These are phyloP conservation scores for Ameiurus melas DNA, from an alignment of 2,113 vertebrate genomes.

Conservation along the genomic window DNA sequence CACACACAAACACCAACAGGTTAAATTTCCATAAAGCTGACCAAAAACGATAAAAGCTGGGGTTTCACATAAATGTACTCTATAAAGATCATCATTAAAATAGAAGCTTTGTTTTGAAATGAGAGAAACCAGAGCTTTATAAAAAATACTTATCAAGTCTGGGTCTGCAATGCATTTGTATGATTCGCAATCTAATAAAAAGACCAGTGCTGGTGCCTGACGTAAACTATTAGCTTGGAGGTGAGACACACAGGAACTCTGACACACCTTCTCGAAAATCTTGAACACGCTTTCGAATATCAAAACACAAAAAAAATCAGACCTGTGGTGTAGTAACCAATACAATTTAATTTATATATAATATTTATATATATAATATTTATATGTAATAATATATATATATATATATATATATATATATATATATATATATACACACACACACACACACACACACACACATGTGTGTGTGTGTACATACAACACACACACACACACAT, in stretches of 20 bases:
- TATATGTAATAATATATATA: neutral
- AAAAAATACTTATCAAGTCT: conserved; percentile 33
- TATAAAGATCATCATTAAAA: conserved; percentile 50
- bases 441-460: neutral
- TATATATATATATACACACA: neutral
- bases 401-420: neutral
- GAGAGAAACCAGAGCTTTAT: conserved; percentile 4
- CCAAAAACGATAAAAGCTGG: conserved; percentile 26
- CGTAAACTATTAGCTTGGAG: conserved; percentile 29
- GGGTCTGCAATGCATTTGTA: conserved; percentile 26
- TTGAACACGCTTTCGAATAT: conserved; percentile 39
- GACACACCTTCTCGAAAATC: conserved; percentile 26
- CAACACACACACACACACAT: too few species aligned
- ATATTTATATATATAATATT: too few species aligned
- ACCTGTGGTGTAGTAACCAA: conserved; percentile 6
- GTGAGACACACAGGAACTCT: neutral
- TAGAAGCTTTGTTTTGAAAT: neutral
- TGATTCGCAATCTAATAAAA: conserved; percentile 35
- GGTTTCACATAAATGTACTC: conserved; percentile 8
- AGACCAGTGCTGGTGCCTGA: conserved; percentile 46
- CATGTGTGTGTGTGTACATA: too few species aligned
- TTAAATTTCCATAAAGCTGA: conserved; percentile 22
- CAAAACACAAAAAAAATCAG: conserved; percentile 33
- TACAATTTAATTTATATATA: neutral
- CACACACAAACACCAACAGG: conserved; percentile 23